Percentiles rank a stretch among this genome's conserved stretches.
Evolutionary conservation across 2,113 vertebrate genomes (phyloP).

Genomic region (Procavia capensis): DNA sequence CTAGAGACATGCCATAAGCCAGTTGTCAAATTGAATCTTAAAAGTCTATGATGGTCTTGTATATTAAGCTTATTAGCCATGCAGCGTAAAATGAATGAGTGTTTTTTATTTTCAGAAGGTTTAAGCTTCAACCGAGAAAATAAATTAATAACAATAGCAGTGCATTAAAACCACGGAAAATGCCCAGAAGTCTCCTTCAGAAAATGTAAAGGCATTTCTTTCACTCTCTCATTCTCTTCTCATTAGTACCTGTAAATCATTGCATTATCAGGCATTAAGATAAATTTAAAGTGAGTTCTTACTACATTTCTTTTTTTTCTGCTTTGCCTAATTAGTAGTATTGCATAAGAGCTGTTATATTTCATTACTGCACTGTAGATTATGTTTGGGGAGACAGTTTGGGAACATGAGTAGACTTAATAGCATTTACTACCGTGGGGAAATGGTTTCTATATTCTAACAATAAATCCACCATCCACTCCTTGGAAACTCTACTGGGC

Average conservation of each 20-base stretch:
- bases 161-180: neutral
- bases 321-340: constrained; percentile 59
- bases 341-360: constrained; percentile 5
- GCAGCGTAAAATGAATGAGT: neutral
- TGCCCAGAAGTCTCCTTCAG: neutral
- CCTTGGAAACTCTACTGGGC: too few relatives aligned
- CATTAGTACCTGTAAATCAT: neutral
- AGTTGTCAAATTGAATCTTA: neutral
- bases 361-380: constrained; percentile 60
- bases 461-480: too few relatives aligned
- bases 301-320: constrained; percentile 57
- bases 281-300: constrained; percentile 55
- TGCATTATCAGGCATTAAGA: neutral
- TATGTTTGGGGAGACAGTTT: constrained; percentile 38
- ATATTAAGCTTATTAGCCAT: neutral
- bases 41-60: neutral
- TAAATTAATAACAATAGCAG: constrained; percentile 23
- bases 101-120: neutral
- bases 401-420: constrained; percentile 46
- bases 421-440: neutral
- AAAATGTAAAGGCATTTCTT: neutral
- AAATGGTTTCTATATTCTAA: constrained; percentile 43
- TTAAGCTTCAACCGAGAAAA: constrained; percentile 2
- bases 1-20: neutral
- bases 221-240: neutral